phyloP scores from a whole-genome alignment of 2,113 vertebrate species.

The Siphamia tubifer region DNA sequence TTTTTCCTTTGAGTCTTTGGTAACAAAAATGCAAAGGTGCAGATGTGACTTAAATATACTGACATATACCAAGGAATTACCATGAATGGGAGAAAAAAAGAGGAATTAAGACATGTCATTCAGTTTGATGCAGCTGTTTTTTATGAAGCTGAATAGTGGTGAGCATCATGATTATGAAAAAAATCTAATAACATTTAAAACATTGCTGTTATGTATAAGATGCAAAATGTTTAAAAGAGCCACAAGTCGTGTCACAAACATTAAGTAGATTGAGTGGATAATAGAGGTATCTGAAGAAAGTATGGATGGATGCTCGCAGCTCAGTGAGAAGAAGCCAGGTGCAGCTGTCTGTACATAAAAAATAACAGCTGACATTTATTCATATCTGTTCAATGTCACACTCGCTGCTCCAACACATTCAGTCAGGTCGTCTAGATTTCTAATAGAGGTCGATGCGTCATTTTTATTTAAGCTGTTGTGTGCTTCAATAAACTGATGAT shows the following conservation, averaged over 20 bases:
- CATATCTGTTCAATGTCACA: not conserved
- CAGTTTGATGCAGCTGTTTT: no score
- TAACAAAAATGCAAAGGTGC: no score
- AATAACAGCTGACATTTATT: constrained; percentile 12
- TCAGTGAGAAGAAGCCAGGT: constrained; percentile 8
- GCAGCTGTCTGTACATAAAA: not conserved
- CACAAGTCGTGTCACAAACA: not conserved
- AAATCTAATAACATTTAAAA: no score
- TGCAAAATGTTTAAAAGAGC: not conserved
- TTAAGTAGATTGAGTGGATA: not conserved
- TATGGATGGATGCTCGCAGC: not conserved
- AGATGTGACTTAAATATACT: no score
- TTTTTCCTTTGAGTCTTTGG: no score
- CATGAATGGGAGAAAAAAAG: no score
- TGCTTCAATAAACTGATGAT: no score
- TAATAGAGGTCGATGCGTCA: not conserved
- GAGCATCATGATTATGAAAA: no score
- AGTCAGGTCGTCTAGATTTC: not conserved
- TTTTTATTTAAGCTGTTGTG: not conserved
- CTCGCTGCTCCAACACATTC: not conserved
- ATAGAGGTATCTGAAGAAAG: constrained; percentile 5
- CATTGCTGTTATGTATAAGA: no score
- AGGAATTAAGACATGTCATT: no score
- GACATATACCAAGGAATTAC: no score
- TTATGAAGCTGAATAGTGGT: no score